Evolutionary conservation across 2,888 invertebrate species (phyloP).

Genomic region (Cantharis rustica): DNA sequence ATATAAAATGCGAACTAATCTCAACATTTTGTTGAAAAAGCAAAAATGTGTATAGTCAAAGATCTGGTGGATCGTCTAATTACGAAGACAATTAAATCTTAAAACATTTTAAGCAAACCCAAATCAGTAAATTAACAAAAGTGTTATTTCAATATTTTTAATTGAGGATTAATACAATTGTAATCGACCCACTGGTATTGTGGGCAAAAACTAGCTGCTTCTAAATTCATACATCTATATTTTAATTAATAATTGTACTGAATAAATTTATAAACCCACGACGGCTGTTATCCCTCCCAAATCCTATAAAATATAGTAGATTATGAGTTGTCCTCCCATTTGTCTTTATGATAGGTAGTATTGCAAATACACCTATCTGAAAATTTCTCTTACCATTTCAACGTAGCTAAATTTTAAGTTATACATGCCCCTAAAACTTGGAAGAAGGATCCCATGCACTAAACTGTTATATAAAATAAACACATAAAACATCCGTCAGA

Average conservation of each 20-base stretch:
- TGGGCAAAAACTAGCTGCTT: not conserved
- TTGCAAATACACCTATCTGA: constrained; percentile 48
- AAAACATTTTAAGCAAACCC: too few species aligned
- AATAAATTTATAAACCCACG: not conserved
- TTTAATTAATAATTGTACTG: not conserved
- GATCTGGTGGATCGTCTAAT: too few species aligned
- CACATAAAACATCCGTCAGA: constrained; percentile 56
- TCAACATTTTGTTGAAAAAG: not conserved
- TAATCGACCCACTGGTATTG: not conserved
- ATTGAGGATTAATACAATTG: not conserved
- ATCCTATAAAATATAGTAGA: constrained; percentile 12
- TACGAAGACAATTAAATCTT: too few species aligned
- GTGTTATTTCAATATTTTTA: not conserved
- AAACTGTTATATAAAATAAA: constrained; percentile 57
- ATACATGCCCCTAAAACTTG: constrained; percentile 46
- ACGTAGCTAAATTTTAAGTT: constrained; percentile 40
- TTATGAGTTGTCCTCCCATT: constrained; percentile 30
- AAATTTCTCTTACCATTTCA: constrained; percentile 50
- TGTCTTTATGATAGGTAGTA: constrained; percentile 37
- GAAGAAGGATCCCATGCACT: constrained; percentile 45
- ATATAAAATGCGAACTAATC: not conserved
- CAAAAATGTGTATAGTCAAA: too few species aligned
- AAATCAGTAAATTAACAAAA: too few species aligned
- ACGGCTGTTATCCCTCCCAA: not conserved
- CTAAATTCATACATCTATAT: not conserved